Evolutionary conservation across 2,888 invertebrate genomes (phyloP), one percentile per base, ranked within the genome.

Genomic region (Latrodectus hesperus): DNA sequence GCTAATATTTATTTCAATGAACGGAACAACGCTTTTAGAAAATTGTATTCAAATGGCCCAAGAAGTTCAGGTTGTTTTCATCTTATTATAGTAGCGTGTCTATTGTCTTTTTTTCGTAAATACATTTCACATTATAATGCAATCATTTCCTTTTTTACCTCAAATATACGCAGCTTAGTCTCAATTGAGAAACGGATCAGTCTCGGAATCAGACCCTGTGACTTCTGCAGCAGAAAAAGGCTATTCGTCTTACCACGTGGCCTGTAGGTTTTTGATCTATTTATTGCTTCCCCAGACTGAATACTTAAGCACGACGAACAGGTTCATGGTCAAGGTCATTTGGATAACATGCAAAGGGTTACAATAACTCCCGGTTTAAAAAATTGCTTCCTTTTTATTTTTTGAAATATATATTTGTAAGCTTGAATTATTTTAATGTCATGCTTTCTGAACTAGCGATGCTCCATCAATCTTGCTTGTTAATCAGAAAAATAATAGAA

Each of bases 251-350:
- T n/a, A 60, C 14, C n/a, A 60, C 14, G n/a, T n/a, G 60, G 38
- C 38, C 38, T 38, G 38, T 38, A 38, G 38, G 38, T 38, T 60
- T 60, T 60, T 60, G 60, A 60, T 60, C 60, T 60, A 60, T 60
- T 60, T 60, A 16, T 60, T 60, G 10, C 60, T 60, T 60, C 38
- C 38, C 38, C 38, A 38, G 38, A 38, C 38, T 16, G 60, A 60
- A 60, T 60, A 60, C n/a, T 11, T 60, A 60, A 60, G n/a, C n/a
- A 12, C 12, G n/a, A n/a, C n/a, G 60, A 60, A 60, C 60, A 60
- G 60, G 60, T 60, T 60, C 60, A 60, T 60, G 60, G 60, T 60
- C 60, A 60, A 60, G 60, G 60, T 60, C 60, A 60, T 60, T 60
- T 10, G n/a, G 60, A n/a, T 60, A 38, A n/a, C 60, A 60, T 60